Evolutionary conservation across 2,797 vertebrate species (phyloP).

Genomic region (Petrocephalus schoutedeni): DNA sequence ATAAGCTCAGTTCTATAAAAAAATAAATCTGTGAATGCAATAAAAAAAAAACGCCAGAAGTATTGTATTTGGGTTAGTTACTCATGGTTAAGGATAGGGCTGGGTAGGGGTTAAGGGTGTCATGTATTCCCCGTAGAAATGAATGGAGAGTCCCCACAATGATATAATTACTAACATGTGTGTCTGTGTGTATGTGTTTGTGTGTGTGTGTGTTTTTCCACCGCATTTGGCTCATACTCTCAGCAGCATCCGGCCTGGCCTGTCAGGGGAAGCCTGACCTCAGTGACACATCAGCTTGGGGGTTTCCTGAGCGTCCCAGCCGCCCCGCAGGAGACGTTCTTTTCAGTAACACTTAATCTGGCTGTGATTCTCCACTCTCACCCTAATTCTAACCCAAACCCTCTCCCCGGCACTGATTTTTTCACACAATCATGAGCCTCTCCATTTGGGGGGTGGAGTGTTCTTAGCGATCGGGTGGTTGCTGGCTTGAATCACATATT

Average conservation of each 20-base stretch:
- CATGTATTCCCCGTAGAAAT: no score
- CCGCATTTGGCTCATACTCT: neutral
- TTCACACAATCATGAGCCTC: neutral
- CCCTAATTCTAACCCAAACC: neutral
- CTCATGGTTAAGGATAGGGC: no score
- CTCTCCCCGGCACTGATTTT: neutral
- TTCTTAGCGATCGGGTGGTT: neutral
- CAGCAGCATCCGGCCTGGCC: slow-evolving; percentile 9
- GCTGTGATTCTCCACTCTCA: neutral
- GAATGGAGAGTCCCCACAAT: no score
- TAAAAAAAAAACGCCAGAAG: no score
- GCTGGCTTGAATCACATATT: neutral
- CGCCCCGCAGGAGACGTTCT: neutral
- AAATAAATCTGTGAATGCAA: no score
- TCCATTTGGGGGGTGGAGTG: neutral
- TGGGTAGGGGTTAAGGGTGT: no score
- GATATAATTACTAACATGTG: neutral
- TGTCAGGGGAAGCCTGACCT: neutral
- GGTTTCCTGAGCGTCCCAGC: neutral
- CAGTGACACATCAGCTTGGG: neutral
- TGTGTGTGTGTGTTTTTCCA: neutral
- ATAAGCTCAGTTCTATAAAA: no score
- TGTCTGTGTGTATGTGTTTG: neutral
- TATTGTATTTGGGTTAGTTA: no score
- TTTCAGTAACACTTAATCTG: neutral